Conservation (phyloP, 2,888 invertebrate species). For the Philopedon plagiatum region DNA sequence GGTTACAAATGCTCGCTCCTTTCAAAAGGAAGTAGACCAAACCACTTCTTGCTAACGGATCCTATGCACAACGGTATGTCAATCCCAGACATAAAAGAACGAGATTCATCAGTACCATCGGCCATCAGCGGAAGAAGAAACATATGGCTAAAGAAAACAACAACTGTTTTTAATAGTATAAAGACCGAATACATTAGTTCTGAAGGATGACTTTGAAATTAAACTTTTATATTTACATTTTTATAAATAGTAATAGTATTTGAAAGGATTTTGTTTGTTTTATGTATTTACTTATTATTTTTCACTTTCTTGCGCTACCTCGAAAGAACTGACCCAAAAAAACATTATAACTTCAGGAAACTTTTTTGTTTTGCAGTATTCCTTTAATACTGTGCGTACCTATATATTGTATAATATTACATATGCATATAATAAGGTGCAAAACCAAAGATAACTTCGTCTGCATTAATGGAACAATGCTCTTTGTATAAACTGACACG, state of each 20-base stretch:
- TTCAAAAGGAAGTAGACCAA: conserved; percentile 14
- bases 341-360: too few species aligned
- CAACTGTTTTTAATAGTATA: background rate
- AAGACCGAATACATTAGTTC: background rate
- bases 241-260: too few species aligned
- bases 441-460: background rate
- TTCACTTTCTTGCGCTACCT: too few species aligned
- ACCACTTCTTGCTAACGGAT: conserved; percentile 19
- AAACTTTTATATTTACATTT: too few species aligned
- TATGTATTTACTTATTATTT: too few species aligned
- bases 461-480: background rate
- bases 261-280: background rate
- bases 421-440: too few species aligned
- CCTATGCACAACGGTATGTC: background rate
- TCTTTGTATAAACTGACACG: background rate
- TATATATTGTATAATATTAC: too few species aligned
- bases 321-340: too few species aligned
- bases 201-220: background rate
- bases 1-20: background rate
- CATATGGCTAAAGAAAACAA: conserved; percentile 12
- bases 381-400: too few species aligned
- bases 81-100: background rate
- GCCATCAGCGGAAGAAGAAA: background rate
- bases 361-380: too few species aligned
- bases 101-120: background rate